phyloP scores from a whole-genome alignment of 2,888 invertebrate genomes.

The Balanococcus diminutus region DNA sequence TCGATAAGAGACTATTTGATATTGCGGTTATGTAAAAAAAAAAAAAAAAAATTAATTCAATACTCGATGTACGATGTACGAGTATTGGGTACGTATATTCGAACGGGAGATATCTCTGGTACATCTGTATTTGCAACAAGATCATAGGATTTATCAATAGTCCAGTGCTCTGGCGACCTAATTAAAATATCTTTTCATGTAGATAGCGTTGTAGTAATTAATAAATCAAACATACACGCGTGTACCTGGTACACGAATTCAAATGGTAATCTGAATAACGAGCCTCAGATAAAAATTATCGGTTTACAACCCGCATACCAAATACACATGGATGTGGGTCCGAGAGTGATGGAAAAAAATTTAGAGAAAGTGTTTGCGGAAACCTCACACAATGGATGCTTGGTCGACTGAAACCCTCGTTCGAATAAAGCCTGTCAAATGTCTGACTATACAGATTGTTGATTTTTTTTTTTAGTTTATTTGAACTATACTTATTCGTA shows the following conservation, averaged over 20 bases:
- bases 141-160: not conserved
- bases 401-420: not conserved
- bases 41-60: not conserved
- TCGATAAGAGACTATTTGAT: not conserved
- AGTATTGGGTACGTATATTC: not conserved
- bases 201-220: not conserved
- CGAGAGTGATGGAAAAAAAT: not conserved
- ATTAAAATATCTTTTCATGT: conserved; percentile 16
- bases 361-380: not conserved
- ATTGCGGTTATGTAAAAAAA: conserved; percentile 23
- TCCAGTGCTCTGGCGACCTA: not conserved
- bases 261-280: conserved; percentile 7
- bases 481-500: no score
- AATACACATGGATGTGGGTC: not conserved
- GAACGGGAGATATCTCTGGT: not conserved
- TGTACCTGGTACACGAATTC: not conserved
- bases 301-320: conserved; percentile 8
- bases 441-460: not conserved
- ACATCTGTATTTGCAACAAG: not conserved
- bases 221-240: conserved; percentile 17
- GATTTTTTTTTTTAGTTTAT: no score
- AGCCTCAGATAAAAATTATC: not conserved
- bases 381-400: not conserved
- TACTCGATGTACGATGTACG: not conserved
- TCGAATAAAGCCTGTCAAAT: not conserved